phyloP scores from a whole-genome alignment of 2,797 vertebrate species.

The Poecilia velifera region DNA sequence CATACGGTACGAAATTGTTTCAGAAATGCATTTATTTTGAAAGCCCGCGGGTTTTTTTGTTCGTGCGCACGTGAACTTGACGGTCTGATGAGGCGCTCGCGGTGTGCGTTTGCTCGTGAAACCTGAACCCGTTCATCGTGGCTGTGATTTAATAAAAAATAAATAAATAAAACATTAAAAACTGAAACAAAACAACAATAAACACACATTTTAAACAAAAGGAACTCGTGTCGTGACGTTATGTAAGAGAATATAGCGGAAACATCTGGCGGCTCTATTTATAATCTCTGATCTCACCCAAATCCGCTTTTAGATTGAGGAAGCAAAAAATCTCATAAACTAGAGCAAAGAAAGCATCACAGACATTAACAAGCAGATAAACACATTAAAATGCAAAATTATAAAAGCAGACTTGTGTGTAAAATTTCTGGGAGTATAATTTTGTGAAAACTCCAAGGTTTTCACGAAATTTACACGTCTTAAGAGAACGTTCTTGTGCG shows the following conservation, averaged over 20 bases:
- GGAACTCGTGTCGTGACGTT: neutral
- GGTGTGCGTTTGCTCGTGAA: neutral
- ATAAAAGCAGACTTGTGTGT: neutral
- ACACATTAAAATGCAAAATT: neutral
- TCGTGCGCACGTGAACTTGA: neutral
- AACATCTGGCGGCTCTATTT: slow-evolving; percentile 64
- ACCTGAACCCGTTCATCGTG: neutral
- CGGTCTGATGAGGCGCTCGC: neutral
- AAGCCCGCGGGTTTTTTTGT: neutral
- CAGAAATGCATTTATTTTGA: slow-evolving; percentile 18
- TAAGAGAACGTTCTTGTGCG: neutral
- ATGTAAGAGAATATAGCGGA: slow-evolving; percentile 32
- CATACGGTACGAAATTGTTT: neutral
- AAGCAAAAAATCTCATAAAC: neutral
- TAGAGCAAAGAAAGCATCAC: neutral
- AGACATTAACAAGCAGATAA: neutral
- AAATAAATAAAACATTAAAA: neutral
- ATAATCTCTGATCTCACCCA: slow-evolving; percentile 55
- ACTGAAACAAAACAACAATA: neutral
- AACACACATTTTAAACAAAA: neutral
- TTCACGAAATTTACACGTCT: neutral
- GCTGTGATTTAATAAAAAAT: neutral
- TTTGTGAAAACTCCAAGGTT: neutral
- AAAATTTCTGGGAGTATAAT: neutral
- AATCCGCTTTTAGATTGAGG: slow-evolving; percentile 39